Conservation (phyloP, 2,888 invertebrate genomes). For the Perizoma flavofasciatum region DNA sequence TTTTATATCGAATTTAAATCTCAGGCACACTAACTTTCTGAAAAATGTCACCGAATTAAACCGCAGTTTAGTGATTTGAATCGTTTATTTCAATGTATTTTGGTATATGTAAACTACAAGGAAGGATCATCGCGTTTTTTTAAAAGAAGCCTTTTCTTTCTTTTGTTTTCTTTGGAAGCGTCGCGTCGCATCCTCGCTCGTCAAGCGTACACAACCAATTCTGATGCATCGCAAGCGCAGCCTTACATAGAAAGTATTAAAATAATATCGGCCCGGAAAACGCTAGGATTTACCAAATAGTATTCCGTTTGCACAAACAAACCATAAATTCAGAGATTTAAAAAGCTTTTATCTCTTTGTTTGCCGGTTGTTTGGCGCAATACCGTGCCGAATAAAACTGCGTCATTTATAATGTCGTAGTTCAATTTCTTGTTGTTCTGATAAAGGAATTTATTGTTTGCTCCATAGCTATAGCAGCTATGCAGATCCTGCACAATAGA, state of each 20-base stretch:
- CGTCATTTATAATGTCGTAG: conserved; percentile 53
- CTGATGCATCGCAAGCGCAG: conserved; percentile 24
- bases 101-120: too few species aligned
- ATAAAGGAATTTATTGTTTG: conserved; percentile 24
- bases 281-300: conserved; percentile 52
- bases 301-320: conserved; percentile 72
- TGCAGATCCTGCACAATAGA: background rate
- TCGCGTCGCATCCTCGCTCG: too few species aligned
- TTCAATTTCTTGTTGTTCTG: conserved; percentile 41
- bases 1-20: too few species aligned
- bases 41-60: too few species aligned
- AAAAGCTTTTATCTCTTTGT: conserved; percentile 72
- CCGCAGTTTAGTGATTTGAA: too few species aligned
- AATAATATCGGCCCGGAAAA: conserved; percentile 58
- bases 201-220: conserved; percentile 14
- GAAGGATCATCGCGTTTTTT: too few species aligned
- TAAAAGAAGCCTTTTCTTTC: too few species aligned
- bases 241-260: conserved; percentile 52
- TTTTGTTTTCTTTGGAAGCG: too few species aligned
- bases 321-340: conserved; percentile 73
- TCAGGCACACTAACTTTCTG: too few species aligned
- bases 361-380: conserved; percentile 59
- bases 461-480: background rate
- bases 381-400: conserved; percentile 57
- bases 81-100: too few species aligned